Evolutionary conservation across 2,113 vertebrate species (phyloP).

Genomic region (Leucoraja erinaceus): DNA sequence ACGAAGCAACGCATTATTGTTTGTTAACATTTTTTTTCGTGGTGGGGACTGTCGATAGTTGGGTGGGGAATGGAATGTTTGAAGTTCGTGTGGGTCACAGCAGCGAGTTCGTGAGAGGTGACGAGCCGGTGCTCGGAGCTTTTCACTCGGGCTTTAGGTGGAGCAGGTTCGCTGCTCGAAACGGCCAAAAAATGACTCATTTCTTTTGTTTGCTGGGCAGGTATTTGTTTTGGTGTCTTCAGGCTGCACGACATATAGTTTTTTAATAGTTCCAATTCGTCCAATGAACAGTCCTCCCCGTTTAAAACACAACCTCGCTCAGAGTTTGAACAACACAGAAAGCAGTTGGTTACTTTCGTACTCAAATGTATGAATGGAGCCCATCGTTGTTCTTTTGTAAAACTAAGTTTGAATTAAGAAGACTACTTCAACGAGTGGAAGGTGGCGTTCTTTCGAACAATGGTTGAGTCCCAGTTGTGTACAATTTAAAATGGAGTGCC

Average conservation of each 20-base stretch:
- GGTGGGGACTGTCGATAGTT: neutral
- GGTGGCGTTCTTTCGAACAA: neutral
- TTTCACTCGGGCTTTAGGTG: neutral
- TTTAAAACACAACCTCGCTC: neutral
- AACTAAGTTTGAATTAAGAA: neutral
- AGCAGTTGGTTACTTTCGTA: neutral
- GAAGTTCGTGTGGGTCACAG: neutral
- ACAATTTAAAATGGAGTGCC: conserved; percentile 32
- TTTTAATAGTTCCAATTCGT: neutral
- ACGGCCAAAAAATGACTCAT: neutral
- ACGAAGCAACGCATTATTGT: neutral
- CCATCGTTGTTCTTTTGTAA: neutral
- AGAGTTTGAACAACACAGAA: neutral
- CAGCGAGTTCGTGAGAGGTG: neutral
- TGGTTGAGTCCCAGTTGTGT: neutral
- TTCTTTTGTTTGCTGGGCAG: neutral
- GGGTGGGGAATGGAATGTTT: neutral
- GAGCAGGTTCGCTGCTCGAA: neutral
- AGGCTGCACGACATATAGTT: neutral
- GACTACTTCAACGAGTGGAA: neutral
- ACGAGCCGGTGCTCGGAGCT: neutral
- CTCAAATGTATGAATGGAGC: neutral
- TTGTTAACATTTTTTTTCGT: neutral
- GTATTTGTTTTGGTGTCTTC: neutral
- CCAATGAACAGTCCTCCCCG: neutral